A percentile compares a stretch with the other conserved stretches of the same genome.
These are phyloP conservation scores for Alauda arvensis DNA, from an alignment of 2,797 vertebrate species.

Conservation along the genomic window DNA sequence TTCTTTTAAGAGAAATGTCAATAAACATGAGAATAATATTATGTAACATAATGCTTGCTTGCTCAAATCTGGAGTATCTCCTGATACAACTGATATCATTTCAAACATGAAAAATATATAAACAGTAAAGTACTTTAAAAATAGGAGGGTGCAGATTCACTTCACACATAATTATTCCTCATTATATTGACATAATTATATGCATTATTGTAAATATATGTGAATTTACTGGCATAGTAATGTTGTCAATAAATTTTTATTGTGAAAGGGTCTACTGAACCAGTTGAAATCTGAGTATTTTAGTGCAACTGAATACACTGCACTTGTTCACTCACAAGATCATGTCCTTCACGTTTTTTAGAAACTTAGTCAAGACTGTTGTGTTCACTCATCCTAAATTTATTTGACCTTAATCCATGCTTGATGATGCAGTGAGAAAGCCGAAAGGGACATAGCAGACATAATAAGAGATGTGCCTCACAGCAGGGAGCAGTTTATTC, in stretches of 20 bases:
- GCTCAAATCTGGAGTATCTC: not conserved
- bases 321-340: not conserved
- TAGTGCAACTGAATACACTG: not conserved
- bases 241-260: not conserved
- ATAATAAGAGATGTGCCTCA: constrained; percentile 38
- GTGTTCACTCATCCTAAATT: constrained; percentile 42
- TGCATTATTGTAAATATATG: not conserved
- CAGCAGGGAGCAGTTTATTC: constrained; percentile 31
- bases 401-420: constrained; percentile 56
- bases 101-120: not conserved
- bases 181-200: not conserved
- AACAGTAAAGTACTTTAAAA: not conserved
- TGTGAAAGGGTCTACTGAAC: not conserved
- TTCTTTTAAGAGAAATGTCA: not conserved
- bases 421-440: constrained; percentile 44
- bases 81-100: not conserved
- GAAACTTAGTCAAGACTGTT: constrained; percentile 30
- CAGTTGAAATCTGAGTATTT: not conserved
- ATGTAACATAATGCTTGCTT: not conserved
- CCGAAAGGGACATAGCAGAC: constrained; percentile 18
- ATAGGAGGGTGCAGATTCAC: not conserved
- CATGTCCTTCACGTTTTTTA: constrained; percentile 16
- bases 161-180: not conserved
- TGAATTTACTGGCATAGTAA: not conserved
- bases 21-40: not conserved